Conservation (phyloP, 1,140 invertebrate genomes). For the Anagrus nilaparvatae region DNA sequence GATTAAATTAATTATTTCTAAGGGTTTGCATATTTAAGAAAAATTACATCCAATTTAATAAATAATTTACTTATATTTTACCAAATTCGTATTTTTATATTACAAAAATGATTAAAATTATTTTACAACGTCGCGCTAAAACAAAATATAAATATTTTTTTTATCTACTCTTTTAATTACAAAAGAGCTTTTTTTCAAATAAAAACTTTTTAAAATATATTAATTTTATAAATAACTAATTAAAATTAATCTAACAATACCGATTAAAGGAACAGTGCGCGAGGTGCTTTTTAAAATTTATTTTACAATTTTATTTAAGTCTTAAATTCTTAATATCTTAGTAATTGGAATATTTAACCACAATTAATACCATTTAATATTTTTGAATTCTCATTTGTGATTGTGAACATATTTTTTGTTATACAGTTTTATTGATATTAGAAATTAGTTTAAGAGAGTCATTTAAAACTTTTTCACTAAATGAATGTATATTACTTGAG, state of each 20-base stretch:
- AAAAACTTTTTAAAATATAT: conserved; percentile 16
- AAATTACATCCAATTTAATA: conserved; percentile 8
- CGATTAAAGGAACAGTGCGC: conserved; percentile 15
- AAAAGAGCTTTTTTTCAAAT: conserved; percentile 9
- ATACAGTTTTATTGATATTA: no score
- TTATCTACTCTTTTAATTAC: conserved; percentile 7
- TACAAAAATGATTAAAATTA: conserved; percentile 24
- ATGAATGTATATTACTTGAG: no score
- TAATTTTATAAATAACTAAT: no score
- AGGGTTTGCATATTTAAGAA: background rate
- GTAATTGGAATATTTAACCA: no score
- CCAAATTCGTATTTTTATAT: conserved; percentile 28
- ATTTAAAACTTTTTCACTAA: no score
- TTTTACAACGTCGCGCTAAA: conserved; percentile 10
- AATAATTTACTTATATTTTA: conserved; percentile 26
- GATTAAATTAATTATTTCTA: conserved; percentile 7
- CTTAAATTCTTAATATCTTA: no score
- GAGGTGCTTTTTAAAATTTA: no score
- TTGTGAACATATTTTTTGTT: no score
- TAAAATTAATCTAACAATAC: conserved; percentile 14
- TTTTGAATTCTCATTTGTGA: no score
- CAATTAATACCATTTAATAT: no score
- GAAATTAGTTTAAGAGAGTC: no score
- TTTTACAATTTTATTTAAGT: no score
- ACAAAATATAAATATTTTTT: conserved; percentile 14